phyloP scores from a whole-genome alignment of 1,140 invertebrate genomes.

The Vanessa atalanta region DNA sequence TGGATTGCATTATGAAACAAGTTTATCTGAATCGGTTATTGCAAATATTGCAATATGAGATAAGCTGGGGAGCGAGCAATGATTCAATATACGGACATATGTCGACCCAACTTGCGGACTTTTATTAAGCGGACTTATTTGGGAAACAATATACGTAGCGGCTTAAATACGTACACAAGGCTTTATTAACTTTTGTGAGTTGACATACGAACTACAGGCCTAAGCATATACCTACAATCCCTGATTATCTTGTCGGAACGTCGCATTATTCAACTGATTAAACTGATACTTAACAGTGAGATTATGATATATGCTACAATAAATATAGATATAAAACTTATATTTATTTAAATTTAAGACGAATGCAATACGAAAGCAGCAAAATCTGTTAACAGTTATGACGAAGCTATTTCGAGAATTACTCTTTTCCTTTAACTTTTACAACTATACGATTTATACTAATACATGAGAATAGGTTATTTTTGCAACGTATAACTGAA shows the following conservation, averaged over 20 bases:
- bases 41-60: slow-evolving; percentile 58
- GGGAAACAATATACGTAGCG: slow-evolving; percentile 46
- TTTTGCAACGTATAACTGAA: too few species aligned
- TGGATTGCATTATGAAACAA: slow-evolving; percentile 52
- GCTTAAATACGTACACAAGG: slow-evolving; percentile 18
- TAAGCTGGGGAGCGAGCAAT: slow-evolving; percentile 56
- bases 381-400: too few species aligned
- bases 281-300: too few species aligned
- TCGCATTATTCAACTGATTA: too few species aligned
- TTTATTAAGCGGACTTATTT: slow-evolving; percentile 69
- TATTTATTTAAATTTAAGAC: too few species aligned
- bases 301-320: too few species aligned
- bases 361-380: too few species aligned
- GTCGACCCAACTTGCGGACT: slow-evolving; percentile 58
- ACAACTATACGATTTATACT: too few species aligned
- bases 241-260: not conserved
- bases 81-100: slow-evolving; percentile 70
- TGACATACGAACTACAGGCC: not conserved
- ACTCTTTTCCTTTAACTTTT: too few species aligned
- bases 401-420: too few species aligned
- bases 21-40: slow-evolving; percentile 51
- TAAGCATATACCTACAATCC: not conserved
- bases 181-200: slow-evolving; percentile 36
- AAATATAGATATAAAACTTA: too few species aligned
- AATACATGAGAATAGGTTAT: too few species aligned